Evolutionary conservation across 1,140 invertebrate genomes (phyloP).

Genomic region (Meloidogyne chitwoodi): DNA sequence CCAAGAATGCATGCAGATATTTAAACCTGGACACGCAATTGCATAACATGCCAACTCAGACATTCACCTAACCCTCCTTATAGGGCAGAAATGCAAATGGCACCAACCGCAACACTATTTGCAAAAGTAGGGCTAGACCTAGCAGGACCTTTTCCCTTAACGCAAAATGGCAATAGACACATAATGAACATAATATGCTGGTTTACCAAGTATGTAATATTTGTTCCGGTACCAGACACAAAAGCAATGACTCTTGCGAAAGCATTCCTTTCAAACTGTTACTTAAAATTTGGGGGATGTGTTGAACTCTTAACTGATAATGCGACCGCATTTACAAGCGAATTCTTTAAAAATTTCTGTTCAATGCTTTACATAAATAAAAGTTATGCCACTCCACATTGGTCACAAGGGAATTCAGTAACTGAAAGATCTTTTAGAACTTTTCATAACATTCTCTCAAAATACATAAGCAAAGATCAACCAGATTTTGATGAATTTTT

Average conservation of each 20-base stretch:
- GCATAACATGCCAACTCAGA: conserved; percentile 16
- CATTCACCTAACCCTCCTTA: background rate
- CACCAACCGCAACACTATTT: background rate
- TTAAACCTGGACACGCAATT: background rate
- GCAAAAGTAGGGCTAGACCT: background rate
- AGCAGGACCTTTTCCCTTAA: conserved; percentile 2
- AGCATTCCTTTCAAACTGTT: conserved; percentile 14
- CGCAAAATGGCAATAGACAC: conserved; percentile 5
- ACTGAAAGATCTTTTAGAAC: conserved; percentile 19
- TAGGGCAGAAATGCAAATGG: background rate
- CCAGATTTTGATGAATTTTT: conserved; percentile 22
- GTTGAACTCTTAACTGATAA: conserved; percentile 15
- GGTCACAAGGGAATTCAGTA: conserved; percentile 20
- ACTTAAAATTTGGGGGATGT: conserved; percentile 16
- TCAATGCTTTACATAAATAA: conserved; percentile 15
- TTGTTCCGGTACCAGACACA: conserved; percentile 8
- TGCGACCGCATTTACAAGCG: conserved; percentile 14
- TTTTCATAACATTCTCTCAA: conserved; percentile 16
- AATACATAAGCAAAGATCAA: conserved; percentile 13
- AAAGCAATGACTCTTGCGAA: conserved; percentile 1
- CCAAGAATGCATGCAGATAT: conserved; percentile 16
- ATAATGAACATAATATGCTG: conserved; percentile 18
- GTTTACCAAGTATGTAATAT: conserved; percentile 22
- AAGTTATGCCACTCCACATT: conserved; percentile 12
- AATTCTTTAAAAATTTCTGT: conserved; percentile 27